A percentile compares a stretch with the other conserved stretches of the same genome.
Evolutionary conservation across 1,140 invertebrate species (phyloP).

Genomic region (Drosophila sp.): DNA sequence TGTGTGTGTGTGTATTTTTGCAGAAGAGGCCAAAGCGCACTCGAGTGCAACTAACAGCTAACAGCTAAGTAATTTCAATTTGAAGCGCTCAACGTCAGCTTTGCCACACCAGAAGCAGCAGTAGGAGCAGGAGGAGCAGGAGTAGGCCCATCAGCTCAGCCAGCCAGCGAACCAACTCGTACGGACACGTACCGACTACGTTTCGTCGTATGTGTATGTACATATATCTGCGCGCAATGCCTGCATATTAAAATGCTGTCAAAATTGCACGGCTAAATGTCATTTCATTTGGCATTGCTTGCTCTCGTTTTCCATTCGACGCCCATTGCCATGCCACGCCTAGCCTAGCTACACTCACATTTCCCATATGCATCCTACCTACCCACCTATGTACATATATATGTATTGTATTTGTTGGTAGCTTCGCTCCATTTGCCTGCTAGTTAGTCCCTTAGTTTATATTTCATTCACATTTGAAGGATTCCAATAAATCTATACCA

Average conservation of each 20-base stretch:
- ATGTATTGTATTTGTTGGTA: background rate
- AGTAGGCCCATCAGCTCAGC: slow-evolving; percentile 3
- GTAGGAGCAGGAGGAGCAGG: background rate
- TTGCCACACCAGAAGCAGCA: slow-evolving; percentile 20
- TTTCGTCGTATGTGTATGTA: slow-evolving; percentile 9
- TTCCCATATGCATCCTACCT: slow-evolving; percentile 23
- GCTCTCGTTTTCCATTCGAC: slow-evolving; percentile 24
- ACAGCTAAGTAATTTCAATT: slow-evolving; percentile 62
- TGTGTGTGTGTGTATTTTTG: background rate
- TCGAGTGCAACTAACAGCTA: slow-evolving; percentile 43
- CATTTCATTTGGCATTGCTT: slow-evolving; percentile 62
- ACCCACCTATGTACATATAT: background rate
- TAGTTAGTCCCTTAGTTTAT: background rate
- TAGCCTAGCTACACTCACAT: slow-evolving; percentile 5
- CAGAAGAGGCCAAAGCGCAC: slow-evolving; percentile 20
- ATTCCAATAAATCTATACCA: background rate
- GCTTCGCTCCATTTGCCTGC: background rate
- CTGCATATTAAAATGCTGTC: slow-evolving; percentile 75
- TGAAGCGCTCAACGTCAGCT: slow-evolving; percentile 54
- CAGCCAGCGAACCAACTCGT: slow-evolving; percentile 1
- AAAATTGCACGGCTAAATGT: slow-evolving; percentile 75
- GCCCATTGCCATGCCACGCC: slow-evolving; percentile 7
- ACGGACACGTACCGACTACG: slow-evolving; percentile 5
- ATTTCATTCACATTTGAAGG: background rate
- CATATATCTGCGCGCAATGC: slow-evolving; percentile 20